phyloP scores from a whole-genome alignment of 2,888 invertebrate species.

The Epistrophella euchroma region DNA sequence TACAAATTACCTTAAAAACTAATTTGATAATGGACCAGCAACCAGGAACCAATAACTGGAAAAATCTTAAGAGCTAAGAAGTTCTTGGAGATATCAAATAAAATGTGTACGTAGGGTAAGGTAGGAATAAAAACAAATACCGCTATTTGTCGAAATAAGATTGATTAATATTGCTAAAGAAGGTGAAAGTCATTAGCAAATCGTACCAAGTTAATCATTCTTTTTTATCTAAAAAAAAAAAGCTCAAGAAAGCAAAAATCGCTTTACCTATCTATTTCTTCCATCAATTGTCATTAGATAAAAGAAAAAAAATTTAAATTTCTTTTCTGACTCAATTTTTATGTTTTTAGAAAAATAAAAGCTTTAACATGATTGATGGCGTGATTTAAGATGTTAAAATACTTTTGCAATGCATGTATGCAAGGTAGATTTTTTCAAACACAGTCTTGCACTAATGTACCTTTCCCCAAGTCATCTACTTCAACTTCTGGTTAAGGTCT shows the following conservation, averaged over 20 bases:
- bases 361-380: slow-evolving; percentile 64
- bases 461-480: slow-evolving; percentile 1
- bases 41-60: not conserved
- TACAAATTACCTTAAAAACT: not conserved
- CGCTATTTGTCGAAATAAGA: no score
- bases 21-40: not conserved
- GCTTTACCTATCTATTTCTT: not conserved
- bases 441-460: not conserved
- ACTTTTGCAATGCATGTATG: slow-evolving; percentile 63
- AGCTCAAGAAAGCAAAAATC: no score
- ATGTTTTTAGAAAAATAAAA: not conserved
- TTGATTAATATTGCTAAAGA: not conserved
- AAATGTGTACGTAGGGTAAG: not conserved
- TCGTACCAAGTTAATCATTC: not conserved
- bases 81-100: not conserved
- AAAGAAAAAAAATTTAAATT: not conserved
- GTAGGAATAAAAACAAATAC: no score
- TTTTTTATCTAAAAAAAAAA: not conserved
- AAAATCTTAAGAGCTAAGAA: not conserved
- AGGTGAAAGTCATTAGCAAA: not conserved
- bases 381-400: slow-evolving; percentile 42
- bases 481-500: slow-evolving; percentile 37
- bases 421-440: slow-evolving; percentile 47
- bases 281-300: not conserved
- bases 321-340: not conserved